phyloP scores from a whole-genome alignment of 2,797 vertebrate genomes.

The Tenualosa thibaudeaui region DNA sequence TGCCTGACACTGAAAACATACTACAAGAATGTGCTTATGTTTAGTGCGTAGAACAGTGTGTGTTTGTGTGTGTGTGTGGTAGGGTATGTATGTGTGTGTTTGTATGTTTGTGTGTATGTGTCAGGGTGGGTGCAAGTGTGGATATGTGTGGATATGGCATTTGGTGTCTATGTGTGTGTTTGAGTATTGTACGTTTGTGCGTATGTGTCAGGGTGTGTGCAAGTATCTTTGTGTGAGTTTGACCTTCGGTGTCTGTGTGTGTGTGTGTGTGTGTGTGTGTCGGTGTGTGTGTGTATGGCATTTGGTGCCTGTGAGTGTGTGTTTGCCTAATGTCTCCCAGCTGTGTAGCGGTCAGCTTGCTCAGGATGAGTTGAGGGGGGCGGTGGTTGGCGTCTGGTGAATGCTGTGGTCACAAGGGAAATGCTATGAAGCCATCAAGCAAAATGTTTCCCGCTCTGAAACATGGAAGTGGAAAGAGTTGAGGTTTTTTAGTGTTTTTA shows the following conservation, averaged over 20 bases:
- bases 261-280: background rate
- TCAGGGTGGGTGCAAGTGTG: background rate
- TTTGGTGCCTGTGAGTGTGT: conserved; percentile 38
- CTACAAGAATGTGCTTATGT: background rate
- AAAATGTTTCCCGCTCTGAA: conserved; percentile 35
- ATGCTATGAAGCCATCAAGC: conserved; percentile 40
- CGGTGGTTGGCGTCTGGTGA: conserved; percentile 41
- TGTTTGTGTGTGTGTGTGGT: background rate
- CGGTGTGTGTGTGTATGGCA: conserved; percentile 28
- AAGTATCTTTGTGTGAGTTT: background rate
- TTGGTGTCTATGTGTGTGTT: conserved; percentile 36
- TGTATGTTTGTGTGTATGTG: background rate
- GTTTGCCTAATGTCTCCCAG: conserved; percentile 52
- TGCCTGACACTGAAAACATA: background rate
- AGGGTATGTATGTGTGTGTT: background rate
- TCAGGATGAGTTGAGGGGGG: background rate
- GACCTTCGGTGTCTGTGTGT: conserved; percentile 17
- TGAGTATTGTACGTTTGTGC: conserved; percentile 42
- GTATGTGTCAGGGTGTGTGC: conserved; percentile 1
- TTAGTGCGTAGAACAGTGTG: background rate
- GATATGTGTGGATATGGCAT: conserved; percentile 32
- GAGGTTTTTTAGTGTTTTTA: conserved; percentile 29
- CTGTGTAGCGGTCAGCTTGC: conserved; percentile 42
- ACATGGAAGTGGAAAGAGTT: conserved; percentile 15
- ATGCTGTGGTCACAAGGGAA: conserved; percentile 44